phyloP scores from a whole-genome alignment of 2,888 invertebrate species.

The Melanostoma mellinum region DNA sequence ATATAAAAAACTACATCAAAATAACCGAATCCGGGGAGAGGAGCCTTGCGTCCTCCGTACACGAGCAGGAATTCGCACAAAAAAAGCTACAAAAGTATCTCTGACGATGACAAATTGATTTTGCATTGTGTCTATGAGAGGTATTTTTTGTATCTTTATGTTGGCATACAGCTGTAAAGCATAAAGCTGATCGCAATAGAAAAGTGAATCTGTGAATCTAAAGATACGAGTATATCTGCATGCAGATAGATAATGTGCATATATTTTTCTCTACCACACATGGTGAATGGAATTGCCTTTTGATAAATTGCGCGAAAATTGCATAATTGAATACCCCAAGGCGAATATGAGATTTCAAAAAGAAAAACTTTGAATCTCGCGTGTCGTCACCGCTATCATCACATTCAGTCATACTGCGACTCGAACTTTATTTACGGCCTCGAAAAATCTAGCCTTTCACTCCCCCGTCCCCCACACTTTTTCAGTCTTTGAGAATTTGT shows the following conservation, averaged over 20 bases:
- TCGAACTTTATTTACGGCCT: slow-evolving; percentile 37
- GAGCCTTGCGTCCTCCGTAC: neutral
- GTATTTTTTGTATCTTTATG: slow-evolving; percentile 28
- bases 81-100: slow-evolving; percentile 42
- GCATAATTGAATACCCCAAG: slow-evolving; percentile 65
- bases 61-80: neutral
- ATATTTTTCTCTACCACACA: slow-evolving; percentile 30
- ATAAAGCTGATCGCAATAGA: slow-evolving; percentile 23
- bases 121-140: slow-evolving; percentile 58
- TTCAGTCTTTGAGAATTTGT: neutral
- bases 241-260: neutral
- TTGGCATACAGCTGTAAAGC: slow-evolving; percentile 1
- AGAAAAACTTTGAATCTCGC: slow-evolving; percentile 35
- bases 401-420: slow-evolving; percentile 3
- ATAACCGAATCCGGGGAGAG: neutral
- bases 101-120: slow-evolving; percentile 68
- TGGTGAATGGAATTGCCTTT: slow-evolving; percentile 47
- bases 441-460: neutral
- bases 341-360: slow-evolving; percentile 35
- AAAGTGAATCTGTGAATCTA: neutral
- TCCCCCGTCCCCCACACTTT: too few species aligned
- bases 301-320: slow-evolving; percentile 68
- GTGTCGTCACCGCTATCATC: slow-evolving; percentile 42
- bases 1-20: neutral
- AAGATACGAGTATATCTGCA: neutral